Conservation (phyloP, 2,888 invertebrate genomes). For the Ichneumon xanthorius region DNA sequence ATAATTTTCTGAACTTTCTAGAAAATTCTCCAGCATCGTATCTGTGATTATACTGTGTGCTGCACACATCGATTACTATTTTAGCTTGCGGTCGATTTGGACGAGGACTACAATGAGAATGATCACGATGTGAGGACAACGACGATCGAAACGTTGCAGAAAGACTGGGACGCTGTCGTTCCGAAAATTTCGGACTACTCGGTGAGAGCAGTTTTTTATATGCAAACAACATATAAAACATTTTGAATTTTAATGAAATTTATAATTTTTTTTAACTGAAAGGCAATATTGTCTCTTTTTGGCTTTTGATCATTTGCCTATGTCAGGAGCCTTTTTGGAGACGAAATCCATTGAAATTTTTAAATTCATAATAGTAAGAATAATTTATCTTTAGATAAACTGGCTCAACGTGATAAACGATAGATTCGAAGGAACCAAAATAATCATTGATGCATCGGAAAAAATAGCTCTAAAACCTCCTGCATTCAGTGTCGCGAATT, state of each 20-base stretch:
- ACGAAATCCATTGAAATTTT: not conserved
- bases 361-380: not conserved
- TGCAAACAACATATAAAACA: too few species aligned
- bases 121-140: not conserved
- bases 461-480: not conserved
- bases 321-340: not conserved
- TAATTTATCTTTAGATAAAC: conserved; percentile 3
- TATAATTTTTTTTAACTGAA: too few species aligned
- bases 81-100: not conserved
- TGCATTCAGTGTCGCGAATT: not conserved
- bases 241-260: too few species aligned
- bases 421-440: not conserved
- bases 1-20: too few species aligned
- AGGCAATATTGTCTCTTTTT: too few species aligned
- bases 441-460: not conserved
- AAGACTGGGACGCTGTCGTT: not conserved
- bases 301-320: too few species aligned
- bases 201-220: not conserved
- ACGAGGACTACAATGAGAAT: not conserved
- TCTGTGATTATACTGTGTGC: too few species aligned
- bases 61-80: too few species aligned
- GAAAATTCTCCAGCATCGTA: too few species aligned
- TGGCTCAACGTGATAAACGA: conserved; percentile 3
- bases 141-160: not conserved
- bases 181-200: not conserved